phyloP scores from a whole-genome alignment of 2,888 invertebrate species.

The Caenorhabditis sp. region DNA sequence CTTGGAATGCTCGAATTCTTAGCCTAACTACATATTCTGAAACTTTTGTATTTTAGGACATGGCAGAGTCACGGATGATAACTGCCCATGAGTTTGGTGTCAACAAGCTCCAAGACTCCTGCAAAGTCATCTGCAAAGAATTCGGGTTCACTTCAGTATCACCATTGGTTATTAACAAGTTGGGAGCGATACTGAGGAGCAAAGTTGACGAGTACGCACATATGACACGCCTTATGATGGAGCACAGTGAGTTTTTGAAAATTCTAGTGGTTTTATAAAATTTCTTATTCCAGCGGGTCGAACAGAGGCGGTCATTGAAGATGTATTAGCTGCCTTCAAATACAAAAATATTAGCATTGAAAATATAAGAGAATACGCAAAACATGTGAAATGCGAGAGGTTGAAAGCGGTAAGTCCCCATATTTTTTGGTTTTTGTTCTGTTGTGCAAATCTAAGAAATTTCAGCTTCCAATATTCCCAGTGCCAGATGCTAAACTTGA shows the following conservation, averaged over 20 bases:
- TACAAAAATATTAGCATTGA: conserved; percentile 8
- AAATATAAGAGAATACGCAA: conserved; percentile 37
- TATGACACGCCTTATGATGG: conserved; percentile 43
- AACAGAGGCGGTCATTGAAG: conserved; percentile 32
- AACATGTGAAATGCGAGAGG: conserved; percentile 11
- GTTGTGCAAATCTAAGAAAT: too few species aligned
- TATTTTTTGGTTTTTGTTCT: too few species aligned
- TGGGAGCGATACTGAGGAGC: conserved; percentile 32
- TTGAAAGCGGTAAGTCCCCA: conserved; percentile 39
- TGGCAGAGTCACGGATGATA: conserved; percentile 9
- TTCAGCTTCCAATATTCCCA: conserved; percentile 58
- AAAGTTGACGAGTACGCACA: conserved; percentile 21
- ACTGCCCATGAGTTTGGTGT: conserved; percentile 23
- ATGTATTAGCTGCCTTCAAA: conserved; percentile 48
- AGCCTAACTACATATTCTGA: too few species aligned
- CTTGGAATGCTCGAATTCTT: too few species aligned
- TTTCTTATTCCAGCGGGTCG: conserved; percentile 65
- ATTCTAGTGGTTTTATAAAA: not conserved
- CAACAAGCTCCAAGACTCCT: conserved; percentile 43
- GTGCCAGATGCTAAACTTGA: conserved; percentile 8
- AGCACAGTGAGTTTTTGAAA: conserved; percentile 30
- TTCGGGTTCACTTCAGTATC: conserved; percentile 49
- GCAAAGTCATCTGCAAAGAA: conserved; percentile 35
- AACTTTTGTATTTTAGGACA: conserved; percentile 17
- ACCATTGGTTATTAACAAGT: conserved; percentile 13